Conservation (phyloP, 1,140 invertebrate genomes). For the Protaetia brevitarsis region DNA sequence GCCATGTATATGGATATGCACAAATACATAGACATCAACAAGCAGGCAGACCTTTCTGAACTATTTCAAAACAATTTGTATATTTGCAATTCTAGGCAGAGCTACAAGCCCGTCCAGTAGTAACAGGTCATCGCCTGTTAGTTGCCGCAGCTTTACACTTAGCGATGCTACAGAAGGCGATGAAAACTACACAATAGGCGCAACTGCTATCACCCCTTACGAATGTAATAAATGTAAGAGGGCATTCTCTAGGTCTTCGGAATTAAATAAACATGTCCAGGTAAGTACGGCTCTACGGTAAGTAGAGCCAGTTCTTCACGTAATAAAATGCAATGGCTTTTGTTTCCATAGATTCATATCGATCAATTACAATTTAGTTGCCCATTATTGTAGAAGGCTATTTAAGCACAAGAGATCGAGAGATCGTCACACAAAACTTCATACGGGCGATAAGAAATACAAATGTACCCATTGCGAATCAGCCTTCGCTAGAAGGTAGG, state of each 20-base stretch:
- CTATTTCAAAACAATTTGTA: background rate
- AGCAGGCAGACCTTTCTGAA: too few relatives aligned
- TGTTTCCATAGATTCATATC: conserved; percentile 84
- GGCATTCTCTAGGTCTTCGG: conserved; percentile 80
- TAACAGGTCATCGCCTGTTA: conserved; percentile 27
- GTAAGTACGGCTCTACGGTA: conserved; percentile 55
- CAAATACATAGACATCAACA: too few relatives aligned
- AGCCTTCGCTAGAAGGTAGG: conserved; percentile 89
- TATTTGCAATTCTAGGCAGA: conserved; percentile 51
- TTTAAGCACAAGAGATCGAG: conserved; percentile 94
- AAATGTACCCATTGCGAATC: conserved; percentile 88
- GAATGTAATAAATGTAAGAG: conserved; percentile 73
- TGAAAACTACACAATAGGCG: conserved; percentile 63
- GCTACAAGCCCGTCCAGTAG: conserved; percentile 52
- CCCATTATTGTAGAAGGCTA: conserved; percentile 80
- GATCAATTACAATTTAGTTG: conserved; percentile 89
- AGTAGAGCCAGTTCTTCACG: too few relatives aligned
- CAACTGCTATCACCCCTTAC: conserved; percentile 62
- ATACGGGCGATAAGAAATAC: conserved; percentile 92
- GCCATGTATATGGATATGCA: too few relatives aligned
- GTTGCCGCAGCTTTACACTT: conserved; percentile 40
- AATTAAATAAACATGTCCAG: conserved; percentile 91
- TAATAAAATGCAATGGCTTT: too few relatives aligned
- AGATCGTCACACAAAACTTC: conserved; percentile 91
- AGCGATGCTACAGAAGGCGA: conserved; percentile 56